Evolutionary conservation across 2,888 invertebrate genomes (phyloP).

Genomic region (Calephelis perditalis): DNA sequence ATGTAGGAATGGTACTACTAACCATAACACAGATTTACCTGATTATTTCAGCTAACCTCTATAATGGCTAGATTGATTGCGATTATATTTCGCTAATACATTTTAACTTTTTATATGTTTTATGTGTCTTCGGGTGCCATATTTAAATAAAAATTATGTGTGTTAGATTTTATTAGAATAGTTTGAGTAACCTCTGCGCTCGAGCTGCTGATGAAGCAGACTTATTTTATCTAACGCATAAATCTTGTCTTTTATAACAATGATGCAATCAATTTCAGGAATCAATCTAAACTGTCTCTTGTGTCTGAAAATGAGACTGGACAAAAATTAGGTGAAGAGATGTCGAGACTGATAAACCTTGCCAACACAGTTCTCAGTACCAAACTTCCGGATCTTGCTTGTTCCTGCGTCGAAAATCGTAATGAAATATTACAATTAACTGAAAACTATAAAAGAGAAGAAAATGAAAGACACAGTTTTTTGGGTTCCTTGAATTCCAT

Average conservation of each 20-base stretch:
- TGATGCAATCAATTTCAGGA: slow-evolving; percentile 43
- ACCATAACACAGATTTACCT: no score
- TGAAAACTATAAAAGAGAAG: slow-evolving; percentile 31
- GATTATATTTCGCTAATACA: no score
- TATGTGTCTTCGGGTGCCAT: no score
- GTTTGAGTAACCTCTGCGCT: no score
- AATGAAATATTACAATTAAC: slow-evolving; percentile 21
- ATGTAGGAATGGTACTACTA: no score
- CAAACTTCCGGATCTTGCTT: slow-evolving; percentile 63
- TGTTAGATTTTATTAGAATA: no score
- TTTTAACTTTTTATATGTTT: no score
- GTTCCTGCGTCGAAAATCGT: slow-evolving; percentile 40
- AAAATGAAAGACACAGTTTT: slow-evolving; percentile 36
- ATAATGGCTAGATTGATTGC: no score
- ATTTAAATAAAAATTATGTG: no score
- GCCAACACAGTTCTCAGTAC: slow-evolving; percentile 70
- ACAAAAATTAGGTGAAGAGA: slow-evolving; percentile 62
- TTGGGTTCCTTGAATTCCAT: slow-evolving; percentile 40
- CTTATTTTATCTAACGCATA: no score
- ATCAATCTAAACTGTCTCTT: slow-evolving; percentile 53
- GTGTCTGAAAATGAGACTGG: slow-evolving; percentile 51
- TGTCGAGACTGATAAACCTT: slow-evolving; percentile 67
- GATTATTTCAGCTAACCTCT: no score
- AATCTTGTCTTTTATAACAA: not conserved
- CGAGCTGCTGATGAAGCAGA: no score